Conservation (phyloP, 2,888 invertebrate genomes). For the Caenorhabditis afra region DNA sequence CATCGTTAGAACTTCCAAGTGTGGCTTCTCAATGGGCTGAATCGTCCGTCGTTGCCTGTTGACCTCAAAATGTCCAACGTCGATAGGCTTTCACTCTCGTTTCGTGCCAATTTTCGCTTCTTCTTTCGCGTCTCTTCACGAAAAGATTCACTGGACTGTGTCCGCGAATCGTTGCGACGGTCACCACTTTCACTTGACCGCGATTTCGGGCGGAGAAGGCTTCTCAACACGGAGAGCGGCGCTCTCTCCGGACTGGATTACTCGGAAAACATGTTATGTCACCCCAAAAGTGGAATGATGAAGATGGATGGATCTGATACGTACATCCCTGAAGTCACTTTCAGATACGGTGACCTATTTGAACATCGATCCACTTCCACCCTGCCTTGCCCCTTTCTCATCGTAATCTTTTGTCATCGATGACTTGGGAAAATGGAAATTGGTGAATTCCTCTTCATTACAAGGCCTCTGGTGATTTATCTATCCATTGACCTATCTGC, state of each 20-base stretch:
- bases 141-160: slow-evolving; percentile 49
- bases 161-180: slow-evolving; percentile 51
- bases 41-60: slow-evolving; percentile 46
- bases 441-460: neutral
- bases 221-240: slow-evolving; percentile 12
- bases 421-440: too few species aligned
- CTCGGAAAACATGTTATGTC: slow-evolving; percentile 19
- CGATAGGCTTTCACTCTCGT: slow-evolving; percentile 57
- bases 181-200: slow-evolving; percentile 57
- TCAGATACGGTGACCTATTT: slow-evolving; percentile 42
- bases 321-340: slow-evolving; percentile 11
- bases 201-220: slow-evolving; percentile 19
- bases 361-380: neutral
- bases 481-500: slow-evolving; percentile 22
- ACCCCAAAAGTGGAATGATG: slow-evolving; percentile 43
- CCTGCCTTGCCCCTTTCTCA: neutral
- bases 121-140: slow-evolving; percentile 50
- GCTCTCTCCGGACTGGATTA: slow-evolving; percentile 42
- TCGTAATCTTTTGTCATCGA: neutral
- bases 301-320: slow-evolving; percentile 39
- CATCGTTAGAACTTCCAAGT: slow-evolving; percentile 59
- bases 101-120: slow-evolving; percentile 54
- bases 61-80: slow-evolving; percentile 59
- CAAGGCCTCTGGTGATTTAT: neutral
- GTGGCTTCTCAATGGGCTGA: slow-evolving; percentile 58